Evolutionary conservation across 2,888 invertebrate species (phyloP).

Genomic region (Capitulum mitella): DNA sequence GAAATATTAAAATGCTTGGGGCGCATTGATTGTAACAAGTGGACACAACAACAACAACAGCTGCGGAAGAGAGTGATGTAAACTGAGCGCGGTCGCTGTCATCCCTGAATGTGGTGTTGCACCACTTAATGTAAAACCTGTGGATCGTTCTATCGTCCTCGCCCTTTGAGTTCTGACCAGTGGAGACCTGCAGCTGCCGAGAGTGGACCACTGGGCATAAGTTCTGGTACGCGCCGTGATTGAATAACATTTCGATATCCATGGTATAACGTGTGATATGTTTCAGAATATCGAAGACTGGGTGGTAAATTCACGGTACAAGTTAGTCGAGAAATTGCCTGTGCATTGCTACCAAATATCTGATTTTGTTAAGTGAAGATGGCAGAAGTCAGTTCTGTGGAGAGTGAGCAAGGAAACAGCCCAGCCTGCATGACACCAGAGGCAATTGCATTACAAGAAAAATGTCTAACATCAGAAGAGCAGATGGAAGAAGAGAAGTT

Average conservation of each 20-base stretch:
- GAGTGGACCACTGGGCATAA: no score
- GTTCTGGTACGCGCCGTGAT: not conserved
- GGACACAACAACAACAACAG: no score
- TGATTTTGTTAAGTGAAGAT: not conserved
- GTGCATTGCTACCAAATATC: not conserved
- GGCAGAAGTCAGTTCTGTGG: not conserved
- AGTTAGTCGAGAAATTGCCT: not conserved
- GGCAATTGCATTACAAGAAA: not conserved
- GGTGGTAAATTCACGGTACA: not conserved
- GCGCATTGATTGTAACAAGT: no score
- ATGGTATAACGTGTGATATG: not conserved
- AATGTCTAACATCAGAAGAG: not conserved
- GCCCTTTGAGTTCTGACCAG: no score
- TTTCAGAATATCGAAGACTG: not conserved
- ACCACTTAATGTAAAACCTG: no score
- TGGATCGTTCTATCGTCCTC: no score
- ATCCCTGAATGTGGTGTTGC: no score
- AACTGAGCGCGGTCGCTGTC: no score
- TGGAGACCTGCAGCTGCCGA: no score
- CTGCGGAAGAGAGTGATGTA: no score
- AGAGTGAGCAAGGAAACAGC: not conserved
- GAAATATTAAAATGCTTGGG: no score
- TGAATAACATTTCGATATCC: not conserved
- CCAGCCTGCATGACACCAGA: not conserved
- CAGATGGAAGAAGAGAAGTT: slow-evolving; percentile 1